Evolutionary conservation across 2,113 vertebrate genomes (phyloP), one percentile per base, ranked within the genome.

Genomic region (Gallinago paraguaiae): DNA sequence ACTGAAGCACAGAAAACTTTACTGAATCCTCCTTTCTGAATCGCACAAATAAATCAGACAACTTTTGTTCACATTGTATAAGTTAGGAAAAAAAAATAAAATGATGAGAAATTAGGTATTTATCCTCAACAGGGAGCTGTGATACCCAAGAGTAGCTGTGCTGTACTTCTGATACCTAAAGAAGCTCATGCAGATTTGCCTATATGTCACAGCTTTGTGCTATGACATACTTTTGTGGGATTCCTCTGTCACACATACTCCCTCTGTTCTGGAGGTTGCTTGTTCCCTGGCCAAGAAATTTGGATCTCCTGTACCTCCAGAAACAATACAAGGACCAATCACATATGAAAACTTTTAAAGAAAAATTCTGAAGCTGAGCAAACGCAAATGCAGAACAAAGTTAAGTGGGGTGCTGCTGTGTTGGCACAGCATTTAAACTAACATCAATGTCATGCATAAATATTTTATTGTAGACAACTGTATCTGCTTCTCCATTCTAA

Each of bases 41-140:
- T 13, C 0, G 0, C 39, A 91, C 4, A 56, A 10, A 27, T 75
- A 74, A 75, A 67, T 70, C 11, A 70, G 28, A 23, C 4, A 39
- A 15, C 2, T 10, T 70, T 63, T 72, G 3, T n/a, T 74, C 30
- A 50, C 2, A 0, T 33, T 48, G 3, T 19, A 59, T 41, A 37
- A 74, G 50, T 4, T 46, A n/a, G 22, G 15, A 35, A 43, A 71
- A 81, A 81, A n/a, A 11, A 1, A 3, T 9, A 31, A 24, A 20
- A 57, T 19, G 7, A 33, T 27, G 14, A 14, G 2, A 64, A 85
- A 5, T 48, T 46, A 46, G 11, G 2, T 60, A 20, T 61, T 43
- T n/a, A 59, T 46, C 17, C 20, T 51, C 20, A 69, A 11, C 3
- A 31, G 41, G 24, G 24, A 78, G 51, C 12, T 63, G 10, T 65